Conservation (phyloP, 2,888 invertebrate genomes). For the Gastracanthus pulcherrimus region DNA sequence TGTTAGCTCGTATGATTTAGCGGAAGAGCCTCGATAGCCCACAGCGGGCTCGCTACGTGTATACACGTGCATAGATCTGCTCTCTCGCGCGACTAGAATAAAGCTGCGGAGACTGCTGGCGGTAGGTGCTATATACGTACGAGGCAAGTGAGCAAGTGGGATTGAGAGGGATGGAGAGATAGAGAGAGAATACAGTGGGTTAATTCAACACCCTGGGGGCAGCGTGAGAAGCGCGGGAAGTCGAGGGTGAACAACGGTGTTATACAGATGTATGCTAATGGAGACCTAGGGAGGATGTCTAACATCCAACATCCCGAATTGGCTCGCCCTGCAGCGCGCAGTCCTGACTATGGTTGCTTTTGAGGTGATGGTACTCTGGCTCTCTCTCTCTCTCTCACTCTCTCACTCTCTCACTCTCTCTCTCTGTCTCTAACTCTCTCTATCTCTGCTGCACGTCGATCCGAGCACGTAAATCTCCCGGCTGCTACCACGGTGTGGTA, state of each 20-base stretch:
- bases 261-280: slow-evolving; percentile 74
- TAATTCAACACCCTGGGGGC: slow-evolving; percentile 66
- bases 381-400: background rate
- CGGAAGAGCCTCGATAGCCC: slow-evolving; percentile 25
- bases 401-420: background rate
- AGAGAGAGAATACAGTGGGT: slow-evolving; percentile 59
- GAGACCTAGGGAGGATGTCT: slow-evolving; percentile 71
- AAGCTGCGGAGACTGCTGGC: background rate
- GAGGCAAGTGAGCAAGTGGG: background rate
- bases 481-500: background rate
- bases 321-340: slow-evolving; percentile 42
- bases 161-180: too few species aligned
- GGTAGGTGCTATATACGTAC: background rate
- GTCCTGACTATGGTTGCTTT: too few species aligned
- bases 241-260: slow-evolving; percentile 67
- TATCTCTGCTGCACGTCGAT: background rate
- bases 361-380: background rate
- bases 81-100: background rate
- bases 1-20: slow-evolving; percentile 50
- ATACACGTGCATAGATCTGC: background rate
- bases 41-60: background rate
- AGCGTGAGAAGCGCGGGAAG: slow-evolving; percentile 60
- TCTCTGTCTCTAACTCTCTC: slow-evolving; percentile 29
- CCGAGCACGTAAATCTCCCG: background rate
- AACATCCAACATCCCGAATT: slow-evolving; percentile 70